Base-by-base conservation (phyloP, 2,888 invertebrate genomes). In the Epinotia ramella region DNA sequence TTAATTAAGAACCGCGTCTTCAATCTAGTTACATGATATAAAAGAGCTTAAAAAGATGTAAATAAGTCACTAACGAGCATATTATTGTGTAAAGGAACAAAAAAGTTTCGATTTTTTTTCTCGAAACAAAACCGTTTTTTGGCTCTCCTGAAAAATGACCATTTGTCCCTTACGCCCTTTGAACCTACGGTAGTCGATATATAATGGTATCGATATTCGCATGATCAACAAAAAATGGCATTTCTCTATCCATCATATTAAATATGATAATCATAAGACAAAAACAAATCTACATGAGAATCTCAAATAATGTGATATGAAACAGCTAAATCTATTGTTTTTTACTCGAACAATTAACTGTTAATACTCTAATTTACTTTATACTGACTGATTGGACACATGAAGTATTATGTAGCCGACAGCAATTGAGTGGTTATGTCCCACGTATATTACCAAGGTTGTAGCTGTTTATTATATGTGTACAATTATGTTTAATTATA, bases 261-360 rank as follows among this genome's bases (percentile, higher is more conserved):
- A 67, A 53, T 40, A 53, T 16, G 28, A 9, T 49, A 28, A 28
- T 46, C 6, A 56, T 20, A 56, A 28, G 13, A 59, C 6, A 64
- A 46, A 57, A 18, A 57, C 6, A 56, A 53, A 71, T 24, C 44
- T 62, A 67, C 20, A 18, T 66, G 28, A 40, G 63, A 70, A 73
- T 73, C 73, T 76, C 76, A 67, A 62, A 62, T 53, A 71, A 76
- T 76, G 78, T 78, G 78, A 76, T 78, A 74, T 77, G 49, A 40
- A 64, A 53, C 77, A 69, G 77, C 64, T 65, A 49, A 28, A 53
- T n/a, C 24, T 60, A 74, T 71, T 64, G 18, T 65, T 64, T 66
- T 71, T 60, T 56, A 62, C 13, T 70, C 63, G 20, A 59, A 13
- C 20, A 0, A 16, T 53, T 53, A 20, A 20, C n/a, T 70, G 9